Conservation (phyloP, 2,113 vertebrate genomes). For the Hemicordylus capensis region DNA sequence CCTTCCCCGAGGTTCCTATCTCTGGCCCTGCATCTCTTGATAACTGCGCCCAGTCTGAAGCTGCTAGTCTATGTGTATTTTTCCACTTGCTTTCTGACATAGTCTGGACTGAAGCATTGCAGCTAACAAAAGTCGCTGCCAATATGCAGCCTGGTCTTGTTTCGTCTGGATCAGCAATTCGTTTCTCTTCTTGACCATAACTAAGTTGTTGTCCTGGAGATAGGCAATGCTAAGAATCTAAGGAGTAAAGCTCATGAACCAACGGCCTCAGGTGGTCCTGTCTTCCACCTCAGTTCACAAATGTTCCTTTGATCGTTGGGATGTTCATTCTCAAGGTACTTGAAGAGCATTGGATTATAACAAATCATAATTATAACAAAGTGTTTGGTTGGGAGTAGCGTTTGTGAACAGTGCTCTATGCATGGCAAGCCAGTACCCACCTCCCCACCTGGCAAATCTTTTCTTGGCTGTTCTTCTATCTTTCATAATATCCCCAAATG, state of each 20-base stretch:
- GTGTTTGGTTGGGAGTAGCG: neutral
- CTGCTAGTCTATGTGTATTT: neutral
- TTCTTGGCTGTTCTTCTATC: neutral
- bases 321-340: neutral
- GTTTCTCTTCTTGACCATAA: neutral
- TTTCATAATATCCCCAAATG: neutral
- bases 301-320: neutral
- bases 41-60: neutral
- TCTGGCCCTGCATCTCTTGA: neutral
- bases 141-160: neutral
- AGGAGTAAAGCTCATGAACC: neutral
- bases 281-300: neutral
- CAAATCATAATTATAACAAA: too few species aligned
- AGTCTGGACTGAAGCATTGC: too few species aligned
- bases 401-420: neutral
- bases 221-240: neutral
- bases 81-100: neutral
- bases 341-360: neutral
- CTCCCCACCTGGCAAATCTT: neutral
- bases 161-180: neutral
- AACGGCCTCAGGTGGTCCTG: neutral
- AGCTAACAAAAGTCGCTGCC: neutral
- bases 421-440: neutral
- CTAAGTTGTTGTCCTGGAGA: constrained; percentile 6
- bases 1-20: neutral